Conservation (phyloP, 2,888 invertebrate species). For the Tipula confusa region DNA sequence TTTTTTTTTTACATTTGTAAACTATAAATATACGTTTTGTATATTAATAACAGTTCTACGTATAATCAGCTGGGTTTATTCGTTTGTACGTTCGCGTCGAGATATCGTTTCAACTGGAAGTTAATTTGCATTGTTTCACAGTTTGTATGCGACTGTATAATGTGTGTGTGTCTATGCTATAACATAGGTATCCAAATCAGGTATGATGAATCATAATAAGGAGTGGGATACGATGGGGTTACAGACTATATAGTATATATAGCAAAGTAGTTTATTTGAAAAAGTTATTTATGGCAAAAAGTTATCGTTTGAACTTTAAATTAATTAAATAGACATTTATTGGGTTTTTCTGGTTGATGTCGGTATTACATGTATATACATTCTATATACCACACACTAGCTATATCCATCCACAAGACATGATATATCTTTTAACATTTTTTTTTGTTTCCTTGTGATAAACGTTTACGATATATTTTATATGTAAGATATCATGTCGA, state of each 20-base stretch:
- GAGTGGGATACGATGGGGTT: neutral
- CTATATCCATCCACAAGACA: neutral
- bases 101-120: neutral
- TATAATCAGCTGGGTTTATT: neutral
- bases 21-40: neutral
- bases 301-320: constrained; percentile 25
- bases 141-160: neutral
- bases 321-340: constrained; percentile 25
- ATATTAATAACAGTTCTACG: neutral
- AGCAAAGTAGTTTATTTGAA: neutral
- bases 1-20: neutral
- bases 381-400: neutral
- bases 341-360: constrained; percentile 9
- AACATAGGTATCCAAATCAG: neutral
- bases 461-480: neutral
- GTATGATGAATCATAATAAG: neutral
- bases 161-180: neutral
- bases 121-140: neutral
- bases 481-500: neutral
- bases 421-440: neutral
- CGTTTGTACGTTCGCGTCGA: neutral
- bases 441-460: neutral
- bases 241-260: neutral
- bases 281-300: neutral
- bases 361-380: neutral